Percentiles rank a stretch among this genome's conserved stretches.
phyloP scores from a whole-genome alignment of 2,888 invertebrate genomes.

The Harpagoxenus sublaevis region DNA sequence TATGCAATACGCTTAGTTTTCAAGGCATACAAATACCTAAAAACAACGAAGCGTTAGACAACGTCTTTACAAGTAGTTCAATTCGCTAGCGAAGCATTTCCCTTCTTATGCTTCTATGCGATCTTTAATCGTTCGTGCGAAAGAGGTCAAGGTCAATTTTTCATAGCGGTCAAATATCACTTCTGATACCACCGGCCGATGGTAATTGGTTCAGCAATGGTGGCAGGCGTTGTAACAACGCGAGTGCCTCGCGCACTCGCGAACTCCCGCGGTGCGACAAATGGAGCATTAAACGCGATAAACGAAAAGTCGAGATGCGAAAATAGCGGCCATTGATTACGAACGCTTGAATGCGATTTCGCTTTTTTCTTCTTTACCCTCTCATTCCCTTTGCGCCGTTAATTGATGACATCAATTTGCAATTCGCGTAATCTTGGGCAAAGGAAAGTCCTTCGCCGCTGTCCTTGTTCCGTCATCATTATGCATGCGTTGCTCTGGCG shows the following conservation, averaged over 20 bases:
- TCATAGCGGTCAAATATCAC: neutral
- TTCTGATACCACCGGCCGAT: neutral
- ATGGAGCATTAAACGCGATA: constrained; percentile 78
- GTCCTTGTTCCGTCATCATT: constrained; percentile 24
- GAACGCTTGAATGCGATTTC: constrained; percentile 65
- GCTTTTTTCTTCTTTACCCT: constrained; percentile 43
- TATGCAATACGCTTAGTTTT: neutral
- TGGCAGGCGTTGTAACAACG: neutral
- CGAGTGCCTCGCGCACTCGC: neutral
- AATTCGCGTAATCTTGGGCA: constrained; percentile 67
- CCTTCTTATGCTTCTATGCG: neutral
- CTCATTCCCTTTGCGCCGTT: constrained; percentile 26
- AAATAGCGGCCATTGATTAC: constrained; percentile 78
- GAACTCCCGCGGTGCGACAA: constrained; percentile 74
- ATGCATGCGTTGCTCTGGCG: constrained; percentile 34
- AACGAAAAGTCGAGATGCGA: constrained; percentile 70
- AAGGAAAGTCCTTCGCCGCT: constrained; percentile 41
- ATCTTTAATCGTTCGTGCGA: neutral
- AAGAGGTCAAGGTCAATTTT: constrained; percentile 5
- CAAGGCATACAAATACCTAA: neutral
- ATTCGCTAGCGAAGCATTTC: neutral
- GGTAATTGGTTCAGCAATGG: neutral
- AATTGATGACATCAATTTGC: constrained; percentile 72
- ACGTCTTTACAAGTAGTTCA: neutral
- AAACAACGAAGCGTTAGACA: neutral